Evolutionary conservation across 1,140 invertebrate genomes (phyloP), one percentile per base, ranked within the genome.

Genomic region (Tenebrio molitor): DNA sequence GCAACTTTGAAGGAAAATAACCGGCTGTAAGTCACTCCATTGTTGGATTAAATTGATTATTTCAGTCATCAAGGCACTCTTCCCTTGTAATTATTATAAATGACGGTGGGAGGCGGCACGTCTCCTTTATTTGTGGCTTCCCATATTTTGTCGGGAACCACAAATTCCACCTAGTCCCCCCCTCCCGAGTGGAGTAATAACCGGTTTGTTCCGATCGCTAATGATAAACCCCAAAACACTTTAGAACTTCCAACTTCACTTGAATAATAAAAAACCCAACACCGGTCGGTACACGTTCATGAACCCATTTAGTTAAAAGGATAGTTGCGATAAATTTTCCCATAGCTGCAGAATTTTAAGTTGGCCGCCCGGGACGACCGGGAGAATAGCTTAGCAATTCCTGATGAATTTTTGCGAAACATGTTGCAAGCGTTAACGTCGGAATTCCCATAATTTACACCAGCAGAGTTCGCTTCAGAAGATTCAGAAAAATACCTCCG

Each of bases 141-240:
- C 19, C 23, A 14, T 58, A 58, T 16, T 50, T 50, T 50, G 8
- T 3, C 44, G 21, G 17, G 17, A 50, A 21, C 16, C 25, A 29
- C 8, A 29, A 29, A 8, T 4, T 29, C 25, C 3, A 8, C 25
- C 3, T 4, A 29, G 25, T 58, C 21, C 10, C 12, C 19, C 21
- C n/a, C n/a, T 29, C 21, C 12, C 36, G 50, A 58, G 29, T 58
- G 12, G 50, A 58, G 50, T 23, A n/a, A n/a, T 14, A 17, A 21
- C 1, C 23, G 50, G 50, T 58, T 58, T 58, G 50, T 58, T 58
- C 50, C 19, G 29, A 58, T 58, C 50, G 29, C 29, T 58, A 14
- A 29, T 58, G 50, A 33, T 58, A 58, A 25, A 58, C 50, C 25
- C 50, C 29, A 33, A 58, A 58, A 58, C 50, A 29, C 50, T 29